A percentile compares a stretch with the other conserved stretches of the same genome.
Conservation (phyloP, 2,113 vertebrate genomes). For the Caranx ignobilis region DNA sequence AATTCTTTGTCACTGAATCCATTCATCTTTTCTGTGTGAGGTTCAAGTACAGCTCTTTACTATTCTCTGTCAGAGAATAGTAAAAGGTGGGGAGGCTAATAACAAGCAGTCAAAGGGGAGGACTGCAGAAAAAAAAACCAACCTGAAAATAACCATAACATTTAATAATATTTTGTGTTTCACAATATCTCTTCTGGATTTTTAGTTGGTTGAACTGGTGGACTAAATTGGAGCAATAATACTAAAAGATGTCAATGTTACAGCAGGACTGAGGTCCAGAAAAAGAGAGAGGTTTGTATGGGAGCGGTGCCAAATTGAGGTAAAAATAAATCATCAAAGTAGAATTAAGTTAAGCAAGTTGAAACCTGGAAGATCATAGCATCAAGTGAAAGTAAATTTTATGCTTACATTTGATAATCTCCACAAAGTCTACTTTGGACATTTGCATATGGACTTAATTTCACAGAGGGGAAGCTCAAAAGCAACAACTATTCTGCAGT, state of each 20-base stretch:
- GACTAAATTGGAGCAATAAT: background rate
- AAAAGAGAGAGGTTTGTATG: too few relatives aligned
- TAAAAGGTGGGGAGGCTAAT: background rate
- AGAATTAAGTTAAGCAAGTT: background rate
- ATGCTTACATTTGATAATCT: background rate
- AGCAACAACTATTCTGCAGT: background rate
- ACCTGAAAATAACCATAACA: background rate
- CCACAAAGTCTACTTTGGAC: background rate
- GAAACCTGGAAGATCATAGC: background rate
- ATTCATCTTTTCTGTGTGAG: conserved; percentile 19
- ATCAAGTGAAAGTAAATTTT: background rate
- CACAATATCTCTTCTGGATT: background rate
- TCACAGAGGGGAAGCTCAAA: background rate
- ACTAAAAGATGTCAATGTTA: too few relatives aligned
- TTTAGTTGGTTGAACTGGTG: background rate
- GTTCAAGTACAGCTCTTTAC: conserved; percentile 7
- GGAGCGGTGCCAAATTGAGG: background rate
- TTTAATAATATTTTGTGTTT: background rate
- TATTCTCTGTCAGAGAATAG: background rate
- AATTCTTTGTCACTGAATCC: conserved; percentile 10
- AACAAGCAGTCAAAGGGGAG: too few relatives aligned
- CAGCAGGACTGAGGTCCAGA: too few relatives aligned
- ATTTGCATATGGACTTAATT: background rate
- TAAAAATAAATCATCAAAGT: background rate
- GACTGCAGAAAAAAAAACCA: background rate